Evolutionary conservation across 2,888 invertebrate species (phyloP), one percentile per base, ranked within the genome.

Genomic region (Eucera pruinosa): DNA sequence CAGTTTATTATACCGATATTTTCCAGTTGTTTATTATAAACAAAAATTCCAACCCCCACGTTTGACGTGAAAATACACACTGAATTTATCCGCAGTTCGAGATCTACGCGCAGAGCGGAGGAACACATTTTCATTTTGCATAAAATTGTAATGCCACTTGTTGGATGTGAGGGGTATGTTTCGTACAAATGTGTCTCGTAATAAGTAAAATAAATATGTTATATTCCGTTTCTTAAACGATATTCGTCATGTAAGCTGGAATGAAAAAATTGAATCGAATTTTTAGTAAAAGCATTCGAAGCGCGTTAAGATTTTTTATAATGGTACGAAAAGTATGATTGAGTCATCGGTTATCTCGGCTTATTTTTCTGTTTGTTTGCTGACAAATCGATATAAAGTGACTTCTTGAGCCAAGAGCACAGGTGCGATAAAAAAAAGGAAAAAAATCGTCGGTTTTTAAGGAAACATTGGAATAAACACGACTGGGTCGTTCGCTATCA

Each of bases 341-440:
- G n/a, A n/a, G 2, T 41, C n/a, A 41, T 18, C 11, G 18, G 2
- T 57, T 27, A n/a, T 36, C 18, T 27, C 15, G 18, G 2, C 57
- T 50, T 30, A 43, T 25, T 20, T 27, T 58, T 39, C 62, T 52
- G 18, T 64, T 58, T 75, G 58, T 57, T 73, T 58, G n/a, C 39
- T 75, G 58, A 65, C 20, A 60, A 65, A 75, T 75, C 74, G 52
- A 74, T 75, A 74, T 39, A 45, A 74, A 45, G 75, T 65, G 65
- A 74, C 50, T 74, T 47, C 5, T 20, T 62, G 36, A 20, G 18
- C 25, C 13, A n/a, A 6, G n/a, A 33, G 23, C n/a, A 36, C 18
- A 62, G 25, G 18, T 23, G 18, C n/a, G 13, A 18, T 3, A 23
- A 23, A 48, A 62, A 36, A 36, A 36, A 36, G 36, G 3, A 5